These are phyloP conservation scores for Netelia fuscicornis DNA, from an alignment of 2,888 invertebrate genomes.

Conservation along the genomic window DNA sequence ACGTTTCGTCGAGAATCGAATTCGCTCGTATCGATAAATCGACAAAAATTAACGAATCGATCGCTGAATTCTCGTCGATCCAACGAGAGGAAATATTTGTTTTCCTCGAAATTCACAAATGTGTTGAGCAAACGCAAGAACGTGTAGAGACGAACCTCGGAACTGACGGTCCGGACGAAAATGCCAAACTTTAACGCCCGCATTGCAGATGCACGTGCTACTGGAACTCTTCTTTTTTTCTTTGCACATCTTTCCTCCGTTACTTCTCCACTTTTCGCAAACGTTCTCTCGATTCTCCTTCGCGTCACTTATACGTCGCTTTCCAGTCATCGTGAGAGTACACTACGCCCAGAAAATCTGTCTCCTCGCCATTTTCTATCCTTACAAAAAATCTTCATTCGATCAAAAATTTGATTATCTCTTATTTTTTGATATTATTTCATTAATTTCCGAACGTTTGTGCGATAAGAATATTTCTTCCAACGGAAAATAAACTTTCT, in stretches of 20 bases:
- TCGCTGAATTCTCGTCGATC: not conserved
- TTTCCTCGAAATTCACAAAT: conserved; percentile 3
- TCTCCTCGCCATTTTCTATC: not conserved
- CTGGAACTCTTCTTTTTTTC: conserved; percentile 39
- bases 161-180: conserved; percentile 62
- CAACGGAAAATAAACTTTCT: not conserved
- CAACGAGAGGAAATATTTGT: not conserved
- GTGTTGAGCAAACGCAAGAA: conserved; percentile 24
- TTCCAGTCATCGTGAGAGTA: not conserved
- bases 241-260: conserved; percentile 16
- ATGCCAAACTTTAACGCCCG: conserved; percentile 74
- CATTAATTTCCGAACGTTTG: not conserved
- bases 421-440: not conserved
- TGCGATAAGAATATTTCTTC: not conserved
- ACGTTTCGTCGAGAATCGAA: too few species aligned
- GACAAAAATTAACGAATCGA: conserved; percentile 38
- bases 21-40: conserved; percentile 8
- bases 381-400: not conserved
- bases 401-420: not conserved
- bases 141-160: conserved; percentile 22
- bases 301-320: conserved; percentile 32
- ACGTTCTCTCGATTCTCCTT: conserved; percentile 39
- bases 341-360: not conserved
- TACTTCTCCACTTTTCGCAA: conserved; percentile 29
- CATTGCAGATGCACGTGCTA: conserved; percentile 79